phyloP scores from a whole-genome alignment of 30 jellyfish, hydroid and myxozoan species.

The Pseudorhiza aurosa region DNA sequence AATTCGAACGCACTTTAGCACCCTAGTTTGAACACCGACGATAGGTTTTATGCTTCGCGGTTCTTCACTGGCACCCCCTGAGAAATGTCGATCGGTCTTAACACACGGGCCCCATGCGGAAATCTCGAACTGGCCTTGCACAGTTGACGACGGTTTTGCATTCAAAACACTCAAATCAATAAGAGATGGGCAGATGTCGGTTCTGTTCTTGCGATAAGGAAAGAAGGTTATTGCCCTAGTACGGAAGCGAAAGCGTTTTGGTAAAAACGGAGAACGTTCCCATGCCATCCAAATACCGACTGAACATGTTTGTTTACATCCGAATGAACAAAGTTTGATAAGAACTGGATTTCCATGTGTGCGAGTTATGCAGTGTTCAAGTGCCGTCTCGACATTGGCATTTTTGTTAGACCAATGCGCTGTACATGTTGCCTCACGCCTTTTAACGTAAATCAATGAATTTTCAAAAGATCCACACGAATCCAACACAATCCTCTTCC shows the following conservation, averaged over 20 bases:
- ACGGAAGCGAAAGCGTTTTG: slow-evolving; percentile 14
- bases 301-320: slow-evolving; percentile 61
- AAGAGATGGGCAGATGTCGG: slow-evolving; percentile 33
- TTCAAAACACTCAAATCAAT: slow-evolving; percentile 13
- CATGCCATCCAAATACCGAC: slow-evolving; percentile 54
- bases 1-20: slow-evolving; percentile 3
- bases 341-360: neutral
- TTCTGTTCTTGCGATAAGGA: slow-evolving; percentile 11
- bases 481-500: slow-evolving; percentile 34
- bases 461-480: slow-evolving; percentile 57
- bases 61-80: neutral
- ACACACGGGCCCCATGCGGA: slow-evolving; percentile 48
- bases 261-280: slow-evolving; percentile 34
- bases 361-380: slow-evolving; percentile 13
- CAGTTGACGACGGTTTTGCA: neutral
- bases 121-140: neutral
- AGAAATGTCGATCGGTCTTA: neutral
- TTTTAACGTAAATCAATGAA: slow-evolving; percentile 27
- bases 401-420: slow-evolving; percentile 52
- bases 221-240: slow-evolving; percentile 29
- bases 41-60: neutral
- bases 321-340: slow-evolving; percentile 54
- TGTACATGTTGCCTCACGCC: slow-evolving; percentile 44
- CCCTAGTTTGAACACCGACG: slow-evolving; percentile 28
- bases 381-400: slow-evolving; percentile 1